These are phyloP conservation scores for Agrochola lychnidis DNA, from an alignment of 2,888 invertebrate species.

Conservation along the genomic window DNA sequence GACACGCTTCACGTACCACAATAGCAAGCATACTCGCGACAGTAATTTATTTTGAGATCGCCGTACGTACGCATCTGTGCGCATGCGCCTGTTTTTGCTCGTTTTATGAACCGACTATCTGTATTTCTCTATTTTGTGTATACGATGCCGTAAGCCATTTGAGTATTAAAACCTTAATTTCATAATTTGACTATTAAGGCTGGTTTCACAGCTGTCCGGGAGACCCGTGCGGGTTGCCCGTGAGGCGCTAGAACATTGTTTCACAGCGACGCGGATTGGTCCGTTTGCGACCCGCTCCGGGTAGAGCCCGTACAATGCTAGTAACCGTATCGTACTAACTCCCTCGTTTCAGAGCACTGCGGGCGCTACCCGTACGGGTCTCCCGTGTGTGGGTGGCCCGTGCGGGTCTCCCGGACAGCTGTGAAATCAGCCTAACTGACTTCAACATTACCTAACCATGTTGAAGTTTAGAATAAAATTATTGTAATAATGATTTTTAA, in stretches of 20 bases:
- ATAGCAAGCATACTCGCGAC: background rate
- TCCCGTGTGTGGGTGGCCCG: too few relatives aligned
- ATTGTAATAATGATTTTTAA: background rate
- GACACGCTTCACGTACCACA: background rate
- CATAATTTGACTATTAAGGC: background rate
- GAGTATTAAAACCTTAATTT: background rate
- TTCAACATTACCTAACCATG: background rate
- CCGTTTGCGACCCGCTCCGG: too few relatives aligned
- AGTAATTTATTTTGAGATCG: background rate
- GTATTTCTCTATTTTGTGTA: background rate
- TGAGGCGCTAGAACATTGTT: too few relatives aligned
- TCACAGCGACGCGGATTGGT: too few relatives aligned
- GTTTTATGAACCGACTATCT: background rate
- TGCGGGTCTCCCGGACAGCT: too few relatives aligned
- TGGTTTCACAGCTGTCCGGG: too few relatives aligned
- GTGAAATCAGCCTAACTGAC: background rate
- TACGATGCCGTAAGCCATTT: background rate
- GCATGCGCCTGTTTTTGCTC: background rate
- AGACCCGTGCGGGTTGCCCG: too few relatives aligned
- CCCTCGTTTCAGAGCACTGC: too few relatives aligned
- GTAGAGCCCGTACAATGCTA: too few relatives aligned
- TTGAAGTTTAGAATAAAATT: conserved; percentile 5
- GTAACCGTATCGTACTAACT: too few relatives aligned
- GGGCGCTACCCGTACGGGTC: too few relatives aligned
- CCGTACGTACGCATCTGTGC: background rate